Evolutionary conservation across 2,797 vertebrate genomes (phyloP), one percentile per base, ranked within the genome.

Genomic region (Chiloscyllium punctatum): DNA sequence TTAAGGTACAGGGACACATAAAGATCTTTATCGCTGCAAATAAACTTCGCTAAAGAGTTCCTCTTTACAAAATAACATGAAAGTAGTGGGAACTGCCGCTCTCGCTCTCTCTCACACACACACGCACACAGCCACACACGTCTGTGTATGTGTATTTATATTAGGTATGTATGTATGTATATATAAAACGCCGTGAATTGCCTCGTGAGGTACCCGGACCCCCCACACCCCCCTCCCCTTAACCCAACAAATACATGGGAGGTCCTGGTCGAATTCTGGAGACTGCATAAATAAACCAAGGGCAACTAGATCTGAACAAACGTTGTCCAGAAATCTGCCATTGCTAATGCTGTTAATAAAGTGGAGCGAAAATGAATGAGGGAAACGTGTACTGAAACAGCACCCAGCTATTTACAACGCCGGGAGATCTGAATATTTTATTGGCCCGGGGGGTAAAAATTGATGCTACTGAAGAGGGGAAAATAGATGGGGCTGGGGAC

Each of bases 231-330:
- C 72, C 72, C 72, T 11, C 9, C 98, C 95, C 98, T 97, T 98
- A 98, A 97, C 96, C 98, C 98, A 98, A 98, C 98, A 98, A 98
- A 98, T 98, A 98, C 97, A 98, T 97, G 98, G 98, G 98, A 98
- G 98, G 98, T 98, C 97, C 96, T 95, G 97, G 97, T 97, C 97
- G 97, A 98, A 97, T 98, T 98, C 98, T 98, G 97, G 97, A 98
- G 98, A 97, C 97, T 98, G 98, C 97, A 98, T 98, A 98, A 98
- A 98, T 98, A 98, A 98, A 98, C 97, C 97, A 96, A 96, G 96
- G 94, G 69, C 94, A 94, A 94, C 94, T 94, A 27, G 97, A 97
- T 98, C 98, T 98, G 98, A 98, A 98, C 98, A 98, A 97, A 98
- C 97, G 95, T 97, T 97, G 97, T 97, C 97, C 97, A 98, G 98